Percentiles rank a stretch among this genome's conserved stretches.
phyloP scores from a whole-genome alignment of 2,797 vertebrate species.

The Brachymystax lenok region DNA sequence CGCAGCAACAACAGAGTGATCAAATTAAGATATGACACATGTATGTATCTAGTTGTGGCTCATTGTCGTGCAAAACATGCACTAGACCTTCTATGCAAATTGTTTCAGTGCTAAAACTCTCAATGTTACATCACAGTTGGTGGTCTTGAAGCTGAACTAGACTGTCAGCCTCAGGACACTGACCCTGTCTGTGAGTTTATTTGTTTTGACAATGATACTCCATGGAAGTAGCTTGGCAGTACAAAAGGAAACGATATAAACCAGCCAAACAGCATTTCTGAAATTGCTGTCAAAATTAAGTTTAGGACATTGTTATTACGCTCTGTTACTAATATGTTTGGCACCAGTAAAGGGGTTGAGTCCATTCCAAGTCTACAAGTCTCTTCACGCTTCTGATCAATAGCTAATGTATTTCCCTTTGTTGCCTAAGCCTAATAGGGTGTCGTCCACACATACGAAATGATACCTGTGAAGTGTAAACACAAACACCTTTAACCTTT shows the following conservation, averaged over 20 bases:
- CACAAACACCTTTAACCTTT: not conserved
- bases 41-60: not conserved
- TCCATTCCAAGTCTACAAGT: not conserved
- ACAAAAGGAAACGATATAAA: conserved; percentile 11
- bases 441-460: conserved; percentile 23
- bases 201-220: not conserved
- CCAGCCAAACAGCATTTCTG: conserved; percentile 46
- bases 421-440: not conserved
- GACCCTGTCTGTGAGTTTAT: not conserved
- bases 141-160: not conserved
- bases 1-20: not conserved
- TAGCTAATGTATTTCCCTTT: not conserved
- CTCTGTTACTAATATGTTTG: not conserved
- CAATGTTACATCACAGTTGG: not conserved
- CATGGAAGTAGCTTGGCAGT: not conserved
- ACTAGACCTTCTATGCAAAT: not conserved
- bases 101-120: not conserved
- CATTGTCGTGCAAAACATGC: not conserved
- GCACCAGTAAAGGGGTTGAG: not conserved
- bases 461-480: not conserved
- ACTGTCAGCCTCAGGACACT: not conserved
- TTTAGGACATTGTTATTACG: not conserved
- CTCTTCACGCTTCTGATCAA: not conserved
- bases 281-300: not conserved
- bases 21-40: not conserved